Evolutionary conservation across 2,888 invertebrate species (phyloP).

Genomic region (Pherbina coryleti): DNA sequence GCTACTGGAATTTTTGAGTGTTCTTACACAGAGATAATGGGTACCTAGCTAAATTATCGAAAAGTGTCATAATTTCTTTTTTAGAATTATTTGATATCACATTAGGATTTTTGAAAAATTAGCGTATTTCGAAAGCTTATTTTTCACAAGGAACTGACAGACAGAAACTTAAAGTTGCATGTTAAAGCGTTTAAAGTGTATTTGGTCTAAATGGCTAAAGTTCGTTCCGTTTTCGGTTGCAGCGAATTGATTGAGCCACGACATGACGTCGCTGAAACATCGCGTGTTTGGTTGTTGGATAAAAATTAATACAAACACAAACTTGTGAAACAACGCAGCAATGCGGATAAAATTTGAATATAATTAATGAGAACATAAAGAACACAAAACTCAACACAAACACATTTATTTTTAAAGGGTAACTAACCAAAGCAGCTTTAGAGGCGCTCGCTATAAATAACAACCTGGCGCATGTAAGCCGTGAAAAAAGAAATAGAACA

Average conservation of each 20-base stretch:
- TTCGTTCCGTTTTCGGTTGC: background rate
- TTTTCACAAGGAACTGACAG: no score
- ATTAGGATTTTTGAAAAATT: no score
- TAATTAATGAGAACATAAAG: background rate
- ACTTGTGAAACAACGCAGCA: background rate
- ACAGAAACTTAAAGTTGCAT: background rate
- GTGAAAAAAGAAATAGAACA: background rate
- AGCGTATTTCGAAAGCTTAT: no score
- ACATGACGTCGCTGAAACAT: conserved; percentile 3
- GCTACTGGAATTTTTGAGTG: no score
- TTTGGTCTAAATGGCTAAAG: no score
- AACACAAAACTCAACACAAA: background rate
- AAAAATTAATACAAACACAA: conserved; percentile 8
- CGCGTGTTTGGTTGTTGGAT: conserved; percentile 2
- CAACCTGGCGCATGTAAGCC: background rate
- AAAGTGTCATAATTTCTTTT: no score
- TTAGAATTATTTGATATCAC: no score
- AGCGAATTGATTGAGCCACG: background rate
- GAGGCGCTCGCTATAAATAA: background rate
- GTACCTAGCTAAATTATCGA: no score
- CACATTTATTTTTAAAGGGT: background rate
- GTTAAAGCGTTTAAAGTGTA: no score
- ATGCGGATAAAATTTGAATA: conserved; percentile 17
- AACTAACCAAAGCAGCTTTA: background rate
- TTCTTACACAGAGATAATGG: no score